These are phyloP conservation scores for Melanogrammus aeglefinus DNA, from an alignment of 2,797 vertebrate genomes.

Conservation along the genomic window DNA sequence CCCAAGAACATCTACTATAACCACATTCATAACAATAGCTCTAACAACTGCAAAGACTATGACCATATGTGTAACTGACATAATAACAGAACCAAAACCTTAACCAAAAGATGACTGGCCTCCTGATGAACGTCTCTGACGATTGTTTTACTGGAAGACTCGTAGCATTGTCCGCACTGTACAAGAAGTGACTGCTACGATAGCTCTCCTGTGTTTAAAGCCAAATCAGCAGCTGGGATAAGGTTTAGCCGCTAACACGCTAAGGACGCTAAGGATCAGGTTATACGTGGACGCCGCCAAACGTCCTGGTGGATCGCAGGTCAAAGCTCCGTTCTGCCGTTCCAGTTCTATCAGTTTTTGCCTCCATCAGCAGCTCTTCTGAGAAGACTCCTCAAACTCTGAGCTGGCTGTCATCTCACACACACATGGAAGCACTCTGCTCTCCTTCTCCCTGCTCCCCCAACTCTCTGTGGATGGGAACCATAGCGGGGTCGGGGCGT, in stretches of 20 bases:
- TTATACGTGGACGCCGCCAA: constrained; percentile 26
- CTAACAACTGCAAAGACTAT: not conserved
- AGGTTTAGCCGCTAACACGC: not conserved
- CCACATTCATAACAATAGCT: no score
- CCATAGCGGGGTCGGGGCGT: constrained; percentile 17
- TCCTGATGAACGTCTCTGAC: not conserved
- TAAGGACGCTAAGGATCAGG: constrained; percentile 12
- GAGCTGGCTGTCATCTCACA: constrained; percentile 19
- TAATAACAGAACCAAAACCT: not conserved
- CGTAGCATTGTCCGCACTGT: not conserved
- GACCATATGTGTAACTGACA: not conserved
- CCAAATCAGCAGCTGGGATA: not conserved
- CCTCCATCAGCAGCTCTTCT: constrained; percentile 17
- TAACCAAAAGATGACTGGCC: constrained; percentile 29
- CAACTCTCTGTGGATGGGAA: constrained; percentile 23
- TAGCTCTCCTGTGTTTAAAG: not conserved
- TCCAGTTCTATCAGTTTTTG: constrained; percentile 26
- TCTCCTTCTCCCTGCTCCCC: constrained; percentile 22
- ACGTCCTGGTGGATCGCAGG: constrained; percentile 25
- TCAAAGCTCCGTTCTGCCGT: constrained; percentile 29
- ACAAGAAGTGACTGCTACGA: not conserved
- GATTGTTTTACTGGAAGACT: not conserved
- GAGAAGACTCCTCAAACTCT: constrained; percentile 17
- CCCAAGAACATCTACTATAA: no score
- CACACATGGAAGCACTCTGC: constrained; percentile 55